A percentile compares a stretch with the other conserved stretches of the same genome.
Evolutionary conservation across 2,113 vertebrate genomes (phyloP).

Genomic region (Semnornis frantzii): DNA sequence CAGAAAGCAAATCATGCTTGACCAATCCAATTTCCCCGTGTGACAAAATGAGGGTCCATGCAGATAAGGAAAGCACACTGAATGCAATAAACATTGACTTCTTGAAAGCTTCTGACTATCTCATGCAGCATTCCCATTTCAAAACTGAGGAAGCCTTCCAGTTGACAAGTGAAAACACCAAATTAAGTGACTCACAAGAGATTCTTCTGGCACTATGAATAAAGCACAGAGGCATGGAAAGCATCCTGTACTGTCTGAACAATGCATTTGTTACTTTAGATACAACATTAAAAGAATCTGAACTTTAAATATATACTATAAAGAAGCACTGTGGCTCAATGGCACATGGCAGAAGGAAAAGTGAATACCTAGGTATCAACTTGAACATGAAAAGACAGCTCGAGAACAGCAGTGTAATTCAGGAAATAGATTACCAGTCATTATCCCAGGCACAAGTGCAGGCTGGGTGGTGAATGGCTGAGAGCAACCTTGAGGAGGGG

Average conservation of each 20-base stretch:
- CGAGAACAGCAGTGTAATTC: neutral
- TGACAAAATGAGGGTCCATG: constrained; percentile 35
- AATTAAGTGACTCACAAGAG: constrained; percentile 28
- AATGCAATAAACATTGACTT: neutral
- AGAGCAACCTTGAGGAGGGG: no score
- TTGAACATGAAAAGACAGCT: neutral
- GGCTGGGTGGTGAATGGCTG: no score
- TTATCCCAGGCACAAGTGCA: neutral
- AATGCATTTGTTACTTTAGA: neutral
- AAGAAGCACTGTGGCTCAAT: neutral
- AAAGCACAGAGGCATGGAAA: neutral
- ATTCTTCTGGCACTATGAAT: neutral
- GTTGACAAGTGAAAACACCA: neutral
- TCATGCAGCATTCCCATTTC: constrained; percentile 1
- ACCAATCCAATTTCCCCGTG: constrained; percentile 9
- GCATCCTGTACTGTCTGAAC: neutral
- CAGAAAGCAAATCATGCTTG: neutral
- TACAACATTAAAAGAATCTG: constrained; percentile 11
- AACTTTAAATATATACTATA: neutral
- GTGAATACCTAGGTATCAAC: neutral
- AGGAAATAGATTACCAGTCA: neutral
- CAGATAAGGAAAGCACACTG: neutral
- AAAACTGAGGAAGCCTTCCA: constrained; percentile 42
- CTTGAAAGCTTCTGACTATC: constrained; percentile 8
- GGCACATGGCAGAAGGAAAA: neutral